Base-by-base conservation (phyloP, 2,797 vertebrate genomes). In the Synanceia verrucosa region DNA sequence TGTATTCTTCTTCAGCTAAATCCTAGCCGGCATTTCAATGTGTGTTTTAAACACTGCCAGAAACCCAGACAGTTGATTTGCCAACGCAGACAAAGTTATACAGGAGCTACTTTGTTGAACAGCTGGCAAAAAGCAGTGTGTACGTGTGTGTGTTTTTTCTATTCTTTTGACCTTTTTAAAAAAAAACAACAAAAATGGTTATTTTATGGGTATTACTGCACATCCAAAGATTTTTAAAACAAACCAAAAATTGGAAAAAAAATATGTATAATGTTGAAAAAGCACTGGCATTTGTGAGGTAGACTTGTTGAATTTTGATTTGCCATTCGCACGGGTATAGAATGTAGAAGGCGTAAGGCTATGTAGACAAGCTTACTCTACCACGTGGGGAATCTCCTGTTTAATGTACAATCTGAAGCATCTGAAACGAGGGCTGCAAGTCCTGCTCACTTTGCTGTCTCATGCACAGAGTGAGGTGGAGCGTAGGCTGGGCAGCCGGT, bases 1-100 rank as follows among this genome's bases (percentile, higher is more conserved):
- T 95, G 94, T 94, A 89, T 93, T 91, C 84, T 90, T 92, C 93
- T 95, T 94, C 88, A 92, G 93, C 88, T 91, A 89, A 89, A 91
- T 95, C 95, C 95, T 94, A 93, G 94, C 93, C 91, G 93, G 94
- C 94, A 96, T 95, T 94, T 96, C 93, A 85, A 86, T 84, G 90
- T 89, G 93, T 96, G 95, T 95, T 96, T 91, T 92, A 93, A 96
- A 97, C 95, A 98, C 96, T 97, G 96, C 96, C 96, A 96, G 94
- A 95, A 93, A 92, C 86, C 91, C 91, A 93, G 82, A 92, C 81
- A 84, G 88, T 90, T 94, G 93, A 94, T 94, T 94, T 95, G 94
- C 94, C 93, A 94, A 76, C 24, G 74, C 75, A 94, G 92, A 93
- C 89, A 92, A 95, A 93, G 93, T 93, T 92, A 93, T 89, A 93